These are phyloP conservation scores for Carassius auratus DNA, from an alignment of 2,113 vertebrate species.

Conservation along the genomic window DNA sequence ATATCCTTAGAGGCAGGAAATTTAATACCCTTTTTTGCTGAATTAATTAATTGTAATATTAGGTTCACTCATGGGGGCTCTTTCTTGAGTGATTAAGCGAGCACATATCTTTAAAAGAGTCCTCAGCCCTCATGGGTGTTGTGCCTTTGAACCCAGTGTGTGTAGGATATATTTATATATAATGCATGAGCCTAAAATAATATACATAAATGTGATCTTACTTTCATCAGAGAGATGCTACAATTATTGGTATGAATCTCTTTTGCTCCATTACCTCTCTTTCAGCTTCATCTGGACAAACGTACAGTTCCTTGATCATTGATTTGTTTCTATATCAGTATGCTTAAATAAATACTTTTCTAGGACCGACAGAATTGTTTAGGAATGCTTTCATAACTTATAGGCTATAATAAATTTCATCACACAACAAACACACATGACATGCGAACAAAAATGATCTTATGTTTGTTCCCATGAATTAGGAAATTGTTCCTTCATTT, in stretches of 20 bases:
- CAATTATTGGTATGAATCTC: constrained; percentile 59
- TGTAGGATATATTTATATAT: constrained; percentile 76
- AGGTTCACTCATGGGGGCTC: constrained; percentile 93
- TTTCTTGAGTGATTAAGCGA: constrained; percentile 99
- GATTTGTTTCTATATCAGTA: not conserved
- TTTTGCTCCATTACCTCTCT: not conserved
- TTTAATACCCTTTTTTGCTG: constrained; percentile 98
- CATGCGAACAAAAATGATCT: too few relatives aligned
- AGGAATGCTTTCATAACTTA: not conserved
- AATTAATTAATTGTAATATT: constrained; percentile 99
- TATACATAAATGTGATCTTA: constrained; percentile 60
- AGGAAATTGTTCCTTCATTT: not conserved
- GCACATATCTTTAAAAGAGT: constrained; percentile 88
- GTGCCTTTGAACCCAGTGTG: constrained; percentile 78
- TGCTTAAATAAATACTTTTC: not conserved
- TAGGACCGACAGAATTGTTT: not conserved
- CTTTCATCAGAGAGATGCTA: not conserved
- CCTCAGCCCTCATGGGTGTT: constrained; percentile 74
- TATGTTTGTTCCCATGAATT: not conserved
- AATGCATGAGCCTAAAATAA: constrained; percentile 74
- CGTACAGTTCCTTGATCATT: not conserved
- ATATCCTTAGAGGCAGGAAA: constrained; percentile 97
- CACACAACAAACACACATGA: too few relatives aligned
- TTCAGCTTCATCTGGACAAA: not conserved
- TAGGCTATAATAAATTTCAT: not conserved